Evolutionary conservation across 2,113 vertebrate species (phyloP).

Genomic region (Leuciscus idus): DNA sequence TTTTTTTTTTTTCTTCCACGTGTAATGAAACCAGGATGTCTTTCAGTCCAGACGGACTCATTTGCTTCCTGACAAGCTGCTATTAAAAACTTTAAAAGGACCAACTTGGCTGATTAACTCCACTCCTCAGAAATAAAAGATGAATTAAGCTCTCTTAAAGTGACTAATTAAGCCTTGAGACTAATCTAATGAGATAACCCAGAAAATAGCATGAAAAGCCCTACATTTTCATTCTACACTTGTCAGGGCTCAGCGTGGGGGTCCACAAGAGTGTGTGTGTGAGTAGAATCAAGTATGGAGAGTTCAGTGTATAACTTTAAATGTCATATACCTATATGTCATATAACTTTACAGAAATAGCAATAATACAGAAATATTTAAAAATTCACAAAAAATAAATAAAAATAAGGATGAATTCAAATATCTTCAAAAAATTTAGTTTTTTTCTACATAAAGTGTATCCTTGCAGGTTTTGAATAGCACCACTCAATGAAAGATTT

Average conservation of each 20-base stretch:
- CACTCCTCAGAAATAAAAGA: conserved; percentile 71
- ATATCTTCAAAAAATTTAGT: not conserved
- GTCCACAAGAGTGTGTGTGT: not conserved
- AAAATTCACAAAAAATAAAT: not conserved
- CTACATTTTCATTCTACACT: conserved; percentile 19
- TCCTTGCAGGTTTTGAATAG: not conserved
- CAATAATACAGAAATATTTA: not conserved
- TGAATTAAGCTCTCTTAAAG: conserved; percentile 70
- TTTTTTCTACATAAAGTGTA: not conserved
- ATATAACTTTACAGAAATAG: not conserved
- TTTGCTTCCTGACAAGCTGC: conserved; percentile 65
- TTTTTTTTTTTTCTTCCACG: not conserved
- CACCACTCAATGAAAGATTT: not conserved
- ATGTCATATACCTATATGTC: not conserved
- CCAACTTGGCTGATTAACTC: conserved; percentile 69
- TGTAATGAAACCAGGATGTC: conserved; percentile 68
- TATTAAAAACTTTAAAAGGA: conserved; percentile 70
- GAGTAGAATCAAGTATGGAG: not conserved
- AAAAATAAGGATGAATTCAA: not conserved
- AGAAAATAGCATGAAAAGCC: conserved; percentile 21
- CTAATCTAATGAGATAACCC: conserved; percentile 68
- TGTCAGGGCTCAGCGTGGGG: conserved; percentile 14
- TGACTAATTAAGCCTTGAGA: conserved; percentile 72
- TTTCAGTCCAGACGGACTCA: conserved; percentile 63
- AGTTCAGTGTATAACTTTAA: not conserved